These are phyloP conservation scores for Dynastes grantii DNA, from an alignment of 2,888 invertebrate species.

Conservation along the genomic window DNA sequence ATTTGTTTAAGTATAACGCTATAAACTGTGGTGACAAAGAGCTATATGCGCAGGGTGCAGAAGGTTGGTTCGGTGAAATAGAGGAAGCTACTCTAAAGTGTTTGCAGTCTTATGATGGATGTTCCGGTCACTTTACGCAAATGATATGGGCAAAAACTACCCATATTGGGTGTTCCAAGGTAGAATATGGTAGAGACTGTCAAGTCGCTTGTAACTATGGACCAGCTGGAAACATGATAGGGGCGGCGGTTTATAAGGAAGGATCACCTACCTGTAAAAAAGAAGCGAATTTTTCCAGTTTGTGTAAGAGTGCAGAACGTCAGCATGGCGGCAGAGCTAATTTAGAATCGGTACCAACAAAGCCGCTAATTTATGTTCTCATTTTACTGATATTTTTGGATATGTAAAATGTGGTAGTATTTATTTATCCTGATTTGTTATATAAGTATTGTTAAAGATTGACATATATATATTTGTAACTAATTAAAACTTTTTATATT, in stretches of 20 bases:
- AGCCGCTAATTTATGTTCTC: too few species aligned
- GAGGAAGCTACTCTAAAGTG: not conserved
- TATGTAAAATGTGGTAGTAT: too few species aligned
- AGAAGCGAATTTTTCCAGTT: conserved; percentile 2
- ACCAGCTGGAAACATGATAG: conserved; percentile 39
- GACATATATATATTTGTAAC: too few species aligned
- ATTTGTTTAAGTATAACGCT: conserved; percentile 6
- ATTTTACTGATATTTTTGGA: too few species aligned
- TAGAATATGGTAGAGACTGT: not conserved
- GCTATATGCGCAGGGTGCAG: not conserved
- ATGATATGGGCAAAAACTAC: conserved; percentile 47
- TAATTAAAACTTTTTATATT: too few species aligned
- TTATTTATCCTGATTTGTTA: too few species aligned
- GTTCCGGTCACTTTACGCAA: conserved; percentile 32
- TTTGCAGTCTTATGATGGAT: not conserved
- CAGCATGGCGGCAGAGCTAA: not conserved
- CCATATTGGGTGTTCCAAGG: conserved; percentile 41
- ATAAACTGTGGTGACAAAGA: conserved; percentile 5
- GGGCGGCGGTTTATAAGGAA: conserved; percentile 20
- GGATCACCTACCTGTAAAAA: not conserved
- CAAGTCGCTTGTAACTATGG: conserved; percentile 48
- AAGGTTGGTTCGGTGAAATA: conserved; percentile 44
- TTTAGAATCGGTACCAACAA: too few species aligned
- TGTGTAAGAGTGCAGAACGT: conserved; percentile 9
- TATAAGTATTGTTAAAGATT: too few species aligned